Base-by-base conservation (phyloP, 2,113 vertebrate species). In the Tichodroma muraria region DNA sequence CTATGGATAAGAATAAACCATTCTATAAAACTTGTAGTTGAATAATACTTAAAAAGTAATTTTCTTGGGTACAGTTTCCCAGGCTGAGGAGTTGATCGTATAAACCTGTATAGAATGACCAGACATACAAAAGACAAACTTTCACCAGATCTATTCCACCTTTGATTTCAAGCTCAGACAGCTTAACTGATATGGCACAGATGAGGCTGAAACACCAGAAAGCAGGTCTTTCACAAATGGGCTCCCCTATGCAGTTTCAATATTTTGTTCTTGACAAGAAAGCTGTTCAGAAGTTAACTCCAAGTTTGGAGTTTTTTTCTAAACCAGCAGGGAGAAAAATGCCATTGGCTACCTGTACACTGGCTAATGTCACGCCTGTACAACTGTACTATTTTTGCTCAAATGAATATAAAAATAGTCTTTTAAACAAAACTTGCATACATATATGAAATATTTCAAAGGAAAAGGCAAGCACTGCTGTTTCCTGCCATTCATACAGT, bases 161-260 rank as follows among this genome's bases (percentile, higher is more conserved):
- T 83, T 44, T 24, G 30, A 77, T 82, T 91, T 61, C 47, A 54
- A 94, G 35, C 63, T 85, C 50, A 66, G 59, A 47, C 21, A 50
- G 66, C 33, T 63, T n/a, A 61, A 38, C 3, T 0, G 0, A 17
- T 30, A 21, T 0, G 16, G 56, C 28, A 38, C 33, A 83, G 54
- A 59, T 42, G 59, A 85, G 35, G 27, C 3, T 37, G 35, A 77
- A 66, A n/a, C 81, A 82, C 25, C 20, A 76, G 49, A 68, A 80
- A 76, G 40, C 38, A 76, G 14, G 12, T 80, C 28, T 63, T 77
- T 40, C 52, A 64, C 38, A 79, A 40, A 35, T 6, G 10, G 44
- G 52, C 9, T 77, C 7, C 63, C 7, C 9, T 47, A 16, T 11
- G 24, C 45, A 33, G 14, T 78, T 88, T n/a, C 64, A 66, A 22